Evolutionary conservation across 2,113 vertebrate genomes (phyloP).

Genomic region (Caracal caracal): DNA sequence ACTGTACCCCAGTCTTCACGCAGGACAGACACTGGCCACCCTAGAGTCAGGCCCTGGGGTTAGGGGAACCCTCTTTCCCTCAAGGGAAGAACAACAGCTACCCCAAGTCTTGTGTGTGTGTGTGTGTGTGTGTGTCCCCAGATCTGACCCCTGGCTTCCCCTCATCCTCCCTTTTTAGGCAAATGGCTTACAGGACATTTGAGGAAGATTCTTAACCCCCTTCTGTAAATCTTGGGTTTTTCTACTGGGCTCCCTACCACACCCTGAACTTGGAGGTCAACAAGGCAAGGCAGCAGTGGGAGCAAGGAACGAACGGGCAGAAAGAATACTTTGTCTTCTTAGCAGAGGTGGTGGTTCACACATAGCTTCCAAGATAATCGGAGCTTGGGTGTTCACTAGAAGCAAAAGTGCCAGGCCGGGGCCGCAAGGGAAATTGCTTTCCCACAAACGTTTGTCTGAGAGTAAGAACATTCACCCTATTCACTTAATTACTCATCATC

Average conservation of each 20-base stretch:
- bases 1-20: not conserved
- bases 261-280: not conserved
- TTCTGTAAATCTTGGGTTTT: not conserved
- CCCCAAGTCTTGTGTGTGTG: not conserved
- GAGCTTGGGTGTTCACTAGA: not conserved
- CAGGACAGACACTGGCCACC: not conserved
- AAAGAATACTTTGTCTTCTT: not conserved
- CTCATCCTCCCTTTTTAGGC: not conserved
- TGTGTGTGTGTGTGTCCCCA: not conserved
- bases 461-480: slow-evolving; percentile 5
- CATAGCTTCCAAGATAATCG: not conserved
- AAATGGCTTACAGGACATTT: not conserved
- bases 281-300: not conserved
- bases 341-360: not conserved
- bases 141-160: not conserved
- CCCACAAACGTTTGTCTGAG: slow-evolving; percentile 27
- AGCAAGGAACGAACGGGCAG: not conserved
- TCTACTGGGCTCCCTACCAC: not conserved
- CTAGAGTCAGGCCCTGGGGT: not conserved
- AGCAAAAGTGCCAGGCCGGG: not conserved
- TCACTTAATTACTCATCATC: slow-evolving; percentile 58
- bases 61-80: not conserved
- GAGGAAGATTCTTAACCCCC: not conserved
- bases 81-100: not conserved
- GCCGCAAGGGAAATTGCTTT: slow-evolving; percentile 36